Conservation (phyloP, 1,140 invertebrate genomes). For the Zaprionus tsacasi region DNA sequence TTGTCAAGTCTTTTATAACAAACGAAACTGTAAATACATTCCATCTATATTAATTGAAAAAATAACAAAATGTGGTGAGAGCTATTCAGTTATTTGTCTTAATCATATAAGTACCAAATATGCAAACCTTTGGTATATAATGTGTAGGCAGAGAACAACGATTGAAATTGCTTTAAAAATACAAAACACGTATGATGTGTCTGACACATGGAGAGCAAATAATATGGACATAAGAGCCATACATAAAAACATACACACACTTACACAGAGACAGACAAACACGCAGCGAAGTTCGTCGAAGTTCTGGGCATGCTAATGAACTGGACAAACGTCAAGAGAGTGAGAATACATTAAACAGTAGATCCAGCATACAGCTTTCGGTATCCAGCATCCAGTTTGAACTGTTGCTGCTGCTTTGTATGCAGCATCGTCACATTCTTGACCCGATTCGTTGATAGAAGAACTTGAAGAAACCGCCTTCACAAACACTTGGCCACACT, state of each 20-base stretch:
- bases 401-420: slow-evolving; percentile 44
- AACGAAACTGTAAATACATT: slow-evolving; percentile 1
- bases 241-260: slow-evolving; percentile 6
- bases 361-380: slow-evolving; percentile 58
- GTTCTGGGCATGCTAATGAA: slow-evolving; percentile 62
- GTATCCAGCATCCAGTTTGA: slow-evolving; percentile 12
- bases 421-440: slow-evolving; percentile 55
- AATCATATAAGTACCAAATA: background rate
- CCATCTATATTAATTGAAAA: background rate
- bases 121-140: slow-evolving; percentile 2
- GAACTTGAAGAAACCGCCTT: slow-evolving; percentile 35
- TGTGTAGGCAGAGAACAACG: slow-evolving; percentile 15
- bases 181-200: slow-evolving; percentile 31
- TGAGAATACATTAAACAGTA: slow-evolving; percentile 35
- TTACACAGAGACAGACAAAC: background rate
- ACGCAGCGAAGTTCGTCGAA: slow-evolving; percentile 4
- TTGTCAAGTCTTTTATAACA: background rate
- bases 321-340: slow-evolving; percentile 48
- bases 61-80: background rate
- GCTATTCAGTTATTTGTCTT: slow-evolving; percentile 3
- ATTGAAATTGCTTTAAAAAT: slow-evolving; percentile 20
- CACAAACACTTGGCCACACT: slow-evolving; percentile 34
- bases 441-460: slow-evolving; percentile 55
- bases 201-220: slow-evolving; percentile 23
- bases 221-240: slow-evolving; percentile 22